Conservation (phyloP, 2,797 vertebrate genomes). For the Potorous gilbertii region DNA sequence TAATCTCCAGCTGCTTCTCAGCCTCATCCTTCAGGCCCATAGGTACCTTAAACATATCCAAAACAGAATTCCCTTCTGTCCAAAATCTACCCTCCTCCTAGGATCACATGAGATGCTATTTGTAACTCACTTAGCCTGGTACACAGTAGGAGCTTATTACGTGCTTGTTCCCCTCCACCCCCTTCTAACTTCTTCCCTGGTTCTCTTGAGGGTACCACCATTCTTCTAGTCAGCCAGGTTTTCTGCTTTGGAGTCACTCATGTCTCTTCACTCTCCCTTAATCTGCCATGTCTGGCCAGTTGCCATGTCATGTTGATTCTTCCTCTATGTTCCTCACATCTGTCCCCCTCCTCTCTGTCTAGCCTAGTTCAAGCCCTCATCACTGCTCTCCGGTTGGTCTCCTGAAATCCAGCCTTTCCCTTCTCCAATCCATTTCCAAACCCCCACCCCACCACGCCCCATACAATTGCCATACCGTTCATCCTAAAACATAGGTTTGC, state of each 20-base stretch:
- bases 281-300: too few relatives aligned
- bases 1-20: neutral
- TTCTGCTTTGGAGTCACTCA: too few relatives aligned
- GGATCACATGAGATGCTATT: neutral
- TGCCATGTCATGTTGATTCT: neutral
- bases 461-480: neutral
- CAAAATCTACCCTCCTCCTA: neutral
- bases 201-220: too few relatives aligned
- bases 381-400: neutral
- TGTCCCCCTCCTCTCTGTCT: neutral
- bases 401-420: too few relatives aligned
- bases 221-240: too few relatives aligned
- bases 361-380: neutral
- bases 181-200: too few relatives aligned
- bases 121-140: too few relatives aligned
- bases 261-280: too few relatives aligned
- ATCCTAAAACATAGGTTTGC: neutral
- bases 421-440: too few relatives aligned
- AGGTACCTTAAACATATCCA: neutral
- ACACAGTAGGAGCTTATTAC: too few relatives aligned
- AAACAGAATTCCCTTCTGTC: neutral
- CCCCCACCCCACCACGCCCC: too few relatives aligned
- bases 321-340: neutral
- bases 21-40: neutral
- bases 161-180: too few relatives aligned